Base-by-base conservation (phyloP, 1,140 invertebrate genomes). In the Drosophila repleta region DNA sequence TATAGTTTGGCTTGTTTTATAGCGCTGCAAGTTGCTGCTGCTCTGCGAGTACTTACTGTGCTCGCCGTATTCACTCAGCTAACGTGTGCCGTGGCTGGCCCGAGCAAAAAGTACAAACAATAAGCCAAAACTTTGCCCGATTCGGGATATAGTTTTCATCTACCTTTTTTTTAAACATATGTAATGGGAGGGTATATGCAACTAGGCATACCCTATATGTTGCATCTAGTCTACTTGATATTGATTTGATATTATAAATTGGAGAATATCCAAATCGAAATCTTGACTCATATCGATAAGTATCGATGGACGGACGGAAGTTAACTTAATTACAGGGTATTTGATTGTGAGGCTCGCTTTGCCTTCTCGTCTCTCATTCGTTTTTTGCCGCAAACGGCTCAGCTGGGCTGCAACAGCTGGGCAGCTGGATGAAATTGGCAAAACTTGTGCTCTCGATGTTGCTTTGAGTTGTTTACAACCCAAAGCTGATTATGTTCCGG, bases 1-100 rank as follows among this genome's bases (percentile, higher is more conserved):
- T 83, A 76, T 83, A 69, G 76, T 84, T 83, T 80, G 49, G 60
- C 73, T 85, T 76, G 65, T 76, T 84, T 83, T 83, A 84, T 80
- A 64, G 64, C 70, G 72, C 63, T 76, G 56, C 76, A 84, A 84
- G 76, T 83, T 84, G 81, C 46, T 74, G 60, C 51, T 57, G 37
- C n/a, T n/a, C n/a, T 49, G 41, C 46, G 32, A 43, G 43, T 55
- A 41, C 39, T 62, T 32, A 35, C 45, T 63, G 52, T 35, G 46
- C 24, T 20, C 32, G 32, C 39, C 35, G 18, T 48, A 32, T 15
- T 24, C 35, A 35, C 32, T 41, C 21, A 32, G 32, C 63, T 39
- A 37, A 41, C 32, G 32, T 60, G 24, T 51, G 21, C 17, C 10
- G 7, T 11, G 6, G 24, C 7, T 60, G 32, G 6, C 48, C 8